Conservation (phyloP, 2,797 vertebrate species). For the Galagoides demidoff region DNA sequence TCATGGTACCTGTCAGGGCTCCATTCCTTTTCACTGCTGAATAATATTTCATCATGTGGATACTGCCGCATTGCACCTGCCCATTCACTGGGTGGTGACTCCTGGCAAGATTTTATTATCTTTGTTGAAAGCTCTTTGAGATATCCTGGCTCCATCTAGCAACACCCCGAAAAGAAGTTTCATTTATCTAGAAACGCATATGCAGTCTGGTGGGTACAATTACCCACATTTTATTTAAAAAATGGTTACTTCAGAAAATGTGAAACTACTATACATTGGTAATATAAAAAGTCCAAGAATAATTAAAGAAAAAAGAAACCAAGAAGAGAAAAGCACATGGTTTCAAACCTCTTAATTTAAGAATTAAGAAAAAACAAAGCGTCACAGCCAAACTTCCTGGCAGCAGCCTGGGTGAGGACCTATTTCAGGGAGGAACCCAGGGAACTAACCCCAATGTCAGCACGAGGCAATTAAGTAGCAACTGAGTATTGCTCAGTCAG, state of each 20-base stretch:
- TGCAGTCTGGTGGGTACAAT: background rate
- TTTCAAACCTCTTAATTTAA: conserved; percentile 30
- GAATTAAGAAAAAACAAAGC: conserved; percentile 5
- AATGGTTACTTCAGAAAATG: conserved; percentile 7
- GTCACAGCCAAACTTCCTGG: background rate
- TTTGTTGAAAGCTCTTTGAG: background rate
- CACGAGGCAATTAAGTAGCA: conserved; percentile 71
- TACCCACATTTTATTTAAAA: background rate
- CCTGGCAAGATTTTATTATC: background rate
- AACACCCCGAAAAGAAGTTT: background rate
- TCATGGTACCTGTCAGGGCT: background rate
- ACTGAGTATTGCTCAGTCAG: conserved; percentile 63
- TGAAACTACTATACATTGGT: background rate
- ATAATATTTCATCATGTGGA: background rate
- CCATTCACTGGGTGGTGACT: background rate
- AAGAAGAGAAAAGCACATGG: background rate
- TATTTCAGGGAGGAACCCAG: conserved; percentile 46
- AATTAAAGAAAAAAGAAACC: too few species aligned
- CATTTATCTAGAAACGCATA: background rate
- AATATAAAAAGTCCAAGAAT: background rate
- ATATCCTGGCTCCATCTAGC: background rate
- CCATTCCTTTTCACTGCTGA: conserved; percentile 14
- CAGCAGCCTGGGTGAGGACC: background rate
- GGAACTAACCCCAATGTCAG: conserved; percentile 66
- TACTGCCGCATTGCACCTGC: background rate